Conservation (phyloP, 2,113 vertebrate species). For the Oriolus oriolus region DNA sequence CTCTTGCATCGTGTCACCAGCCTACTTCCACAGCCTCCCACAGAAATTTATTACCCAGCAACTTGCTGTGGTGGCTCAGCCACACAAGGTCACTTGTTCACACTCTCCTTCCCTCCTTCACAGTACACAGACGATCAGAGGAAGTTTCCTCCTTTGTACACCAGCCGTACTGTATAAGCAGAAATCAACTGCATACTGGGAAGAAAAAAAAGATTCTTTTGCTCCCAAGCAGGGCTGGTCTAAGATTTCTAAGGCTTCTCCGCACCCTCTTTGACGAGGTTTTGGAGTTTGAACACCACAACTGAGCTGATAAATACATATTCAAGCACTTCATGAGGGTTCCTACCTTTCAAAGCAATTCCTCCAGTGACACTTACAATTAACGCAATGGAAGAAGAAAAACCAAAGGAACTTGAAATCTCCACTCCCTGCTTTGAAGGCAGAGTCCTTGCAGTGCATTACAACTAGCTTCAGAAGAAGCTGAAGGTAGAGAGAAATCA, state of each 20-base stretch:
- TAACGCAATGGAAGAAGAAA: not conserved
- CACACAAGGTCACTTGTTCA: not conserved
- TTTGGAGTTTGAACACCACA: not conserved
- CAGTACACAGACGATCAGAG: not conserved
- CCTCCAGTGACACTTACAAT: not conserved
- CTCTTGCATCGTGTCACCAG: not conserved
- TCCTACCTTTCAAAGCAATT: not conserved
- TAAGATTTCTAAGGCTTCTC: not conserved
- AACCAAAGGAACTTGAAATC: not conserved
- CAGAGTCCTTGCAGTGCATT: not conserved
- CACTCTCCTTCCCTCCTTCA: not conserved
- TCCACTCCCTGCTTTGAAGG: not conserved
- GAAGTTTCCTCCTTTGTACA: not conserved
- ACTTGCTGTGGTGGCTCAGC: not conserved
- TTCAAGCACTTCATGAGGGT: not conserved
- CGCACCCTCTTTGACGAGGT: not conserved
- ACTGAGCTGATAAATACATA: not conserved
- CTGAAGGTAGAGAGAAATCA: not conserved
- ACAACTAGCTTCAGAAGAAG: not conserved
- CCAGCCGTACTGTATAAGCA: not conserved
- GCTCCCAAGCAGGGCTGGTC: not conserved
- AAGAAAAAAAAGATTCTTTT: not conserved
- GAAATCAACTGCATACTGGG: not conserved
- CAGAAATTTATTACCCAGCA: constrained; percentile 4
- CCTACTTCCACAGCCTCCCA: not conserved